Conservation (phyloP, 2,113 vertebrate species). For the Platycercus adscitus region DNA sequence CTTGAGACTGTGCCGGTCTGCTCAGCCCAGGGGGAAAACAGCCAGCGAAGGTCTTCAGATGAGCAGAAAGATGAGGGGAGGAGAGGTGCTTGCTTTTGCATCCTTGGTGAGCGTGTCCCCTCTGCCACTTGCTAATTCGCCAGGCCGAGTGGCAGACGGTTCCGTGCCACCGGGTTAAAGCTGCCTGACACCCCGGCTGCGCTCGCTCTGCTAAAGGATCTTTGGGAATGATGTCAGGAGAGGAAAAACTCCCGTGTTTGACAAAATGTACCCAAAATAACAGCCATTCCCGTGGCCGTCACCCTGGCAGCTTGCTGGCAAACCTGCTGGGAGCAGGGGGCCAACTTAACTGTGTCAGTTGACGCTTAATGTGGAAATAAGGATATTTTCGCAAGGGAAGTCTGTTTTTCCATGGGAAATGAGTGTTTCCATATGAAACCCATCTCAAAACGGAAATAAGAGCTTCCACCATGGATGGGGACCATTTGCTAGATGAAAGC, state of each 20-base stretch:
- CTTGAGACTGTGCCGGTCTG: rapidly evolving
- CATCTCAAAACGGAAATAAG: rapidly evolving
- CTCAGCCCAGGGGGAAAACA: background rate
- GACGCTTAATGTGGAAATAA: background rate
- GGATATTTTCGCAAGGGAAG: background rate
- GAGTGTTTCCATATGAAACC: rapidly evolving
- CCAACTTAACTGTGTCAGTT: rapidly evolving
- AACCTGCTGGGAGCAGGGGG: rapidly evolving
- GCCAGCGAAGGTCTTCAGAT: background rate
- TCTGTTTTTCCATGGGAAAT: rapidly evolving
- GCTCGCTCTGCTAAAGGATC: background rate
- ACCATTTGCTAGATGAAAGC: rapidly evolving
- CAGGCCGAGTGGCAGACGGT: background rate
- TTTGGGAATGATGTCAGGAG: background rate
- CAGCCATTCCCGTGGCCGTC: rapidly evolving
- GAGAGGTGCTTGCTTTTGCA: background rate
- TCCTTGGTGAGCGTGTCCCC: background rate
- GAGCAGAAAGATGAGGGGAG: background rate
- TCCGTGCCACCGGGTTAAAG: background rate
- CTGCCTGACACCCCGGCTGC: background rate
- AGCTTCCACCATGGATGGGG: rapidly evolving
- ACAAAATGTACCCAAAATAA: background rate
- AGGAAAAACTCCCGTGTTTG: background rate
- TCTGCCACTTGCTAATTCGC: background rate
- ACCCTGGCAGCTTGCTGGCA: rapidly evolving